phyloP scores from a whole-genome alignment of 2,888 invertebrate genomes.

The Drosophila flavopinicola region DNA sequence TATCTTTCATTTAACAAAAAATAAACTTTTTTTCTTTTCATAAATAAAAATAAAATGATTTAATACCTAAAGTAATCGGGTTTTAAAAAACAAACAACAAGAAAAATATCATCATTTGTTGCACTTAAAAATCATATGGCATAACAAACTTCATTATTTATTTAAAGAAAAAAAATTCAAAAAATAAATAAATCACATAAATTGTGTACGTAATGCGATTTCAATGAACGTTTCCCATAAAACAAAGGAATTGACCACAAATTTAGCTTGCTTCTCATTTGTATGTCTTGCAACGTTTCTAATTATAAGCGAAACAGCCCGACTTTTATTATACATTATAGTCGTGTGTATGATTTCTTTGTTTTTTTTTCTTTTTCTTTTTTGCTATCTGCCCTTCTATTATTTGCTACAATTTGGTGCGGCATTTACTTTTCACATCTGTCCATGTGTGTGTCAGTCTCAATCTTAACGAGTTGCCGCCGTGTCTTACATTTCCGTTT shows the following conservation, averaged over 20 bases:
- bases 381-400: conserved; percentile 30
- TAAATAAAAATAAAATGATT: not conserved
- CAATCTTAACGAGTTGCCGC: conserved; percentile 56
- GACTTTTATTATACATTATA: conserved; percentile 12
- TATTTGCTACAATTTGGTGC: conserved; percentile 46
- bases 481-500: conserved; percentile 70
- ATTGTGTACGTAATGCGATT: conserved; percentile 32
- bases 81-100: not conserved
- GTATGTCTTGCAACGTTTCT: conserved; percentile 45
- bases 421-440: conserved; percentile 34
- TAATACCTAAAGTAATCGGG: not conserved
- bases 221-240: conserved; percentile 14
- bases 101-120: not conserved
- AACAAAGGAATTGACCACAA: conserved; percentile 16
- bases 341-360: conserved; percentile 10
- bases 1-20: too few species aligned
- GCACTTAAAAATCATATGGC: conserved; percentile 1
- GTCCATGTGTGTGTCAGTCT: conserved; percentile 13
- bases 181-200: conserved; percentile 2
- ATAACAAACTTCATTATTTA: conserved; percentile 19
- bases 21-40: too few species aligned
- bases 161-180: not conserved
- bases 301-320: conserved; percentile 39
- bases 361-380: not conserved
- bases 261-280: conserved; percentile 28